Evolutionary conservation across 2,113 vertebrate species (phyloP).

Genomic region (Pachyramphus minor): DNA sequence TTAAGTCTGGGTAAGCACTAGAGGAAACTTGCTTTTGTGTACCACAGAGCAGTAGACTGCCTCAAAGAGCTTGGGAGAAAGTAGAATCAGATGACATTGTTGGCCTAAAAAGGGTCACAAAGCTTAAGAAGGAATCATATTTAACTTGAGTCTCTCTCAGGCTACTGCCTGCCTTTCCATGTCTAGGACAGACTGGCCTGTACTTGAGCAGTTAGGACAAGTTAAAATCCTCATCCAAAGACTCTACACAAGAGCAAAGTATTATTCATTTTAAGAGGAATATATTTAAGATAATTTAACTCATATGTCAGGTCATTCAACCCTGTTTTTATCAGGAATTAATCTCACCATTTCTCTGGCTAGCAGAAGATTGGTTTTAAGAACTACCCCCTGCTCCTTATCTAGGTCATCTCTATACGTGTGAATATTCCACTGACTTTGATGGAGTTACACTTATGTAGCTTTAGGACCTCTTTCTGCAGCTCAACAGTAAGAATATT

Average conservation of each 20-base stretch:
- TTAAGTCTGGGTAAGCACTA: neutral
- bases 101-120: neutral
- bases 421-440: constrained; percentile 5
- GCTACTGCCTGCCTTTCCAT: neutral
- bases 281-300: neutral
- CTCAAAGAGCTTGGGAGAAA: neutral
- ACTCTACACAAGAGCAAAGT: neutral
- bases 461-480: neutral
- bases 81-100: neutral
- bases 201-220: neutral
- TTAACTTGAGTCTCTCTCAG: neutral
- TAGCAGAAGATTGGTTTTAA: constrained; percentile 2
- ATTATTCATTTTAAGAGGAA: neutral
- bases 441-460: neutral
- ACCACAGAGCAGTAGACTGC: neutral
- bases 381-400: neutral
- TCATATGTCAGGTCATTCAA: constrained; percentile 26
- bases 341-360: constrained; percentile 16
- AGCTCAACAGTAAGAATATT: neutral
- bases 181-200: neutral
- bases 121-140: neutral
- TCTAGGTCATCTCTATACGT: neutral
- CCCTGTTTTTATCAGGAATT: constrained; percentile 38
- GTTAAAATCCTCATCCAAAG: neutral
- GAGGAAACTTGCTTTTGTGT: neutral